Conservation (phyloP, 1,140 invertebrate genomes). For the Heliconius nattereri region DNA sequence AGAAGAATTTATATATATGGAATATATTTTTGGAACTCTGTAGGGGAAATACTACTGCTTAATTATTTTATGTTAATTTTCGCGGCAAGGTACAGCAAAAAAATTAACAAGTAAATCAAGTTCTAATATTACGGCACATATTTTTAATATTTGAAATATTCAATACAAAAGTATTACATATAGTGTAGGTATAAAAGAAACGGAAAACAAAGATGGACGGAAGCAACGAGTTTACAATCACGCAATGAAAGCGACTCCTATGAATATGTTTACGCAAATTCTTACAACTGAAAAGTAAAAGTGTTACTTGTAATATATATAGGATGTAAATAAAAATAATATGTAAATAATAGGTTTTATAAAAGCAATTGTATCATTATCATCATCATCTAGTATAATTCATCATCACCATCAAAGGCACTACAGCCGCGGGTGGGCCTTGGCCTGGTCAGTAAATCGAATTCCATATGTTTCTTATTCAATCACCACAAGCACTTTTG, state of each 20-base stretch:
- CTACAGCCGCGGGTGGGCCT: too few relatives aligned
- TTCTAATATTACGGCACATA: not conserved
- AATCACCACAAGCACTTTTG: too few relatives aligned
- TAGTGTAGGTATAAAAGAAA: conserved; percentile 9
- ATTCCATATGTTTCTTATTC: too few relatives aligned
- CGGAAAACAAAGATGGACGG: conserved; percentile 25
- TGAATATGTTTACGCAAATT: conserved; percentile 29
- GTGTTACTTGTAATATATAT: conserved; percentile 6
- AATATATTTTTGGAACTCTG: too few relatives aligned
- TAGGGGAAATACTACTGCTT: too few relatives aligned
- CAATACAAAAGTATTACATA: not conserved
- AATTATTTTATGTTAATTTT: too few relatives aligned
- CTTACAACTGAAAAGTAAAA: conserved; percentile 19
- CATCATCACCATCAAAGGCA: too few relatives aligned
- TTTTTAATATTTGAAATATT: not conserved
- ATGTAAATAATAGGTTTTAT: not conserved
- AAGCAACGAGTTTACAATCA: conserved; percentile 24
- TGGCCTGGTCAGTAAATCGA: too few relatives aligned
- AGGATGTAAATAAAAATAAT: not conserved
- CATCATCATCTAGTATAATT: too few relatives aligned
- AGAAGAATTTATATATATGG: too few relatives aligned
- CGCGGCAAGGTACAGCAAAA: not conserved
- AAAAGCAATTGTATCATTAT: not conserved
- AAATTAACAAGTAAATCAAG: not conserved
- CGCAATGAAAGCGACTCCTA: conserved; percentile 27